Conservation (phyloP, 2,113 vertebrate species). For the Ophthalmolycus amberensis region DNA sequence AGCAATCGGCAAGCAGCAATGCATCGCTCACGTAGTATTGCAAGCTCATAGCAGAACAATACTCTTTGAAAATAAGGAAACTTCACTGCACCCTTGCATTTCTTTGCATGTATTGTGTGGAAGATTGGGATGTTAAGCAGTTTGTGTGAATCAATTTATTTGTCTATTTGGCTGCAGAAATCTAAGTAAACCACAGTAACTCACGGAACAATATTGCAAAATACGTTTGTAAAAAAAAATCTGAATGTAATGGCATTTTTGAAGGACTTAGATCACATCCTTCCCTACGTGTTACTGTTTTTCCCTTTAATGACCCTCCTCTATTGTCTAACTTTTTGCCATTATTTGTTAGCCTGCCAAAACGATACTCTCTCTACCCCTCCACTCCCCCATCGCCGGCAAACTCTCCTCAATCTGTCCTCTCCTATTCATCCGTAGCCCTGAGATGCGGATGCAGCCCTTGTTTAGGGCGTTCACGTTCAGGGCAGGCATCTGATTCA, state of each 20-base stretch:
- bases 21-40: neutral
- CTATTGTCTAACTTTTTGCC: slow-evolving; percentile 67
- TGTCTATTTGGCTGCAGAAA: slow-evolving; percentile 13
- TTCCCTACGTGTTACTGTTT: slow-evolving; percentile 27
- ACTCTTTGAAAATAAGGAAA: neutral
- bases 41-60: neutral
- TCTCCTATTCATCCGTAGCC: slow-evolving; percentile 60
- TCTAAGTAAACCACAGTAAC: neutral
- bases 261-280: slow-evolving; percentile 62
- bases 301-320: slow-evolving; percentile 50
- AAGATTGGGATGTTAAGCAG: too few species aligned
- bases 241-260: slow-evolving; percentile 57
- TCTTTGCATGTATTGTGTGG: neutral
- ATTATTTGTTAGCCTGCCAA: slow-evolving; percentile 60
- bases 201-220: neutral
- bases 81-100: neutral
- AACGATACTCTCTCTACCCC: slow-evolving; percentile 64
- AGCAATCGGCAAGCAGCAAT: slow-evolving; percentile 19
- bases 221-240: slow-evolving; percentile 14
- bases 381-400: slow-evolving; percentile 20
- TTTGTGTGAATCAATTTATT: neutral
- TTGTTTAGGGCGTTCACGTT: slow-evolving; percentile 40
- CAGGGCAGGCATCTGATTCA: slow-evolving; percentile 54
- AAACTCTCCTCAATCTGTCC: slow-evolving; percentile 74
- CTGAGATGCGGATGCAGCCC: slow-evolving; percentile 55